phyloP scores from a whole-genome alignment of 2,113 vertebrate species.

The Cephalophus harveyi region DNA sequence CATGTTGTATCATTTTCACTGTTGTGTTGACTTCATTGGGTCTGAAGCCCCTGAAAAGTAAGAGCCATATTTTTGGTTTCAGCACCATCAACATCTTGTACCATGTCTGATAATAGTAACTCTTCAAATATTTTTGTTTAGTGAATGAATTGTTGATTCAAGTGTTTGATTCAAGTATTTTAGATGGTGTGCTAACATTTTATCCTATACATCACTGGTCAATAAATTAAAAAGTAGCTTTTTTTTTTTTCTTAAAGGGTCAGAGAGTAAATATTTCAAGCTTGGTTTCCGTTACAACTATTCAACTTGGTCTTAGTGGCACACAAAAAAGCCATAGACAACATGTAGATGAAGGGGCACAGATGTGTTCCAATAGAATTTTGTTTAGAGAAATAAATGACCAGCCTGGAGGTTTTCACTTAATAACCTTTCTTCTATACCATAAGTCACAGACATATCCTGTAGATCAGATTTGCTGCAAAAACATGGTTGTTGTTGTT shows the following conservation, averaged over 20 bases:
- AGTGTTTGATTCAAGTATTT: background rate
- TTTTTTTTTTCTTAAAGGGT: background rate
- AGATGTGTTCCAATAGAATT: background rate
- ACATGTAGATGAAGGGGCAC: background rate
- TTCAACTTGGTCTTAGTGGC: background rate
- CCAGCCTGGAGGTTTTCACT: background rate
- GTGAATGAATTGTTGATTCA: background rate
- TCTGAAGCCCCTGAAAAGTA: background rate
- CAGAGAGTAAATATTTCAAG: background rate
- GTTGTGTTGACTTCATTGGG: background rate
- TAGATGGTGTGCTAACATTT: background rate
- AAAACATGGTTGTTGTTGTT: background rate
- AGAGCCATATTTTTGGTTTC: background rate
- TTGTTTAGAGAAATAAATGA: background rate
- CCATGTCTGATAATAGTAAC: background rate
- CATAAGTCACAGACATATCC: background rate
- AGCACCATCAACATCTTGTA: background rate
- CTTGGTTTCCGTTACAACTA: background rate
- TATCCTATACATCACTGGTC: background rate
- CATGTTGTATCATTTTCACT: background rate
- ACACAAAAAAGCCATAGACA: background rate
- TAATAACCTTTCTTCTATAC: background rate
- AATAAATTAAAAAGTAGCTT: background rate
- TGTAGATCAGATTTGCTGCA: background rate
- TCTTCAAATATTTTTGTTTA: background rate